Evolutionary conservation across 1,140 invertebrate species (phyloP).

Genomic region (Ostrea denselamellosa): DNA sequence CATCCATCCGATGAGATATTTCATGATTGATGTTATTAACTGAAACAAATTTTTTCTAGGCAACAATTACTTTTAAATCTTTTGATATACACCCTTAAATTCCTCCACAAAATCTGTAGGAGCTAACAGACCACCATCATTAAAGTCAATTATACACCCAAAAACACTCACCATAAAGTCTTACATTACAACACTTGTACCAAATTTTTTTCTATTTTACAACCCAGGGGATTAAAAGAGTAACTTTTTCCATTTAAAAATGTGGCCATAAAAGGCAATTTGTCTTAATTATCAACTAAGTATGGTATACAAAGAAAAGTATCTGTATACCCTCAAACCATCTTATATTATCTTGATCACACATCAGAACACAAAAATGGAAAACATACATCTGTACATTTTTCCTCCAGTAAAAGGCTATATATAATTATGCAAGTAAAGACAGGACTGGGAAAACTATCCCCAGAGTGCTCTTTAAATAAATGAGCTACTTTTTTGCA

Average conservation of each 20-base stretch:
- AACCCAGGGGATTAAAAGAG: background rate
- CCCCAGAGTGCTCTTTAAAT: background rate
- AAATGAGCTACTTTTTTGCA: background rate
- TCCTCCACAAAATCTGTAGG: background rate
- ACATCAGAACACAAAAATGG: background rate
- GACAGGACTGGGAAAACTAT: background rate
- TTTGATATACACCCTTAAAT: slow-evolving; percentile 26
- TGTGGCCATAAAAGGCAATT: background rate
- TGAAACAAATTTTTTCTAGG: background rate
- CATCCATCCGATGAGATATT: slow-evolving; percentile 28
- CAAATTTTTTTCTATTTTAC: background rate
- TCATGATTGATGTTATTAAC: slow-evolving; percentile 27
- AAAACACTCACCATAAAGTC: slow-evolving; percentile 14
- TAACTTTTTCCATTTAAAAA: background rate
- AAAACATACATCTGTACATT: background rate
- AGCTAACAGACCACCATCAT: slow-evolving; percentile 6
- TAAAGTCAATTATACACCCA: slow-evolving; percentile 6
- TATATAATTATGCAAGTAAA: background rate
- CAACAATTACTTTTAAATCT: slow-evolving; percentile 33
- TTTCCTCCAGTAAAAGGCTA: background rate
- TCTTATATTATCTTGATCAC: background rate
- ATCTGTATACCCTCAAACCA: background rate
- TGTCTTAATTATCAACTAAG: background rate
- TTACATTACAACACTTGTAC: background rate
- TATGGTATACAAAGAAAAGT: background rate